Percentiles rank a stretch among this genome's conserved stretches.
phyloP scores from a whole-genome alignment of 2,888 invertebrate species.

The Eupithecia abbreviata region DNA sequence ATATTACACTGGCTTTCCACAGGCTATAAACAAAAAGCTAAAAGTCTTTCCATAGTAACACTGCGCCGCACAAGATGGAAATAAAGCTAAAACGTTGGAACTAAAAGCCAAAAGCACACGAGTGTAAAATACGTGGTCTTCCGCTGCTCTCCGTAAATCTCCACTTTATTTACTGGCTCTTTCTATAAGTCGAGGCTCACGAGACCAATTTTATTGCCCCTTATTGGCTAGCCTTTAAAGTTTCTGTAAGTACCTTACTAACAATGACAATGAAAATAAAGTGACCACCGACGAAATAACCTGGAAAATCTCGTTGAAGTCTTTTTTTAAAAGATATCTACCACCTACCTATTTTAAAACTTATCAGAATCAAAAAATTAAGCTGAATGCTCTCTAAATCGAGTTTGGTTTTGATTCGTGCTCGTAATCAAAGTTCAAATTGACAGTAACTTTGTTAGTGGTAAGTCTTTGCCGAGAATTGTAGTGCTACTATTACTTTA shows the following conservation, averaged over 20 bases:
- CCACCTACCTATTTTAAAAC: background rate
- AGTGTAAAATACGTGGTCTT: constrained; percentile 59
- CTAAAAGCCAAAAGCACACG: constrained; percentile 55
- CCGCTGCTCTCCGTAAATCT: constrained; percentile 59
- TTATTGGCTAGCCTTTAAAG: constrained; percentile 66
- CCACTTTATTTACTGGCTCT: constrained; percentile 58
- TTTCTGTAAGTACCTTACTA: constrained; percentile 35
- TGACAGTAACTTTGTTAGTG: constrained; percentile 65
- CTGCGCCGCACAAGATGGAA: constrained; percentile 42
- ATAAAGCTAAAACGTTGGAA: constrained; percentile 53
- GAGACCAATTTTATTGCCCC: constrained; percentile 67
- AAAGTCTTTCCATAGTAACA: constrained; percentile 22
- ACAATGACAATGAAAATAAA: constrained; percentile 47
- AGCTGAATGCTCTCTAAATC: constrained; percentile 36
- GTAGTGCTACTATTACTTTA: constrained; percentile 39
- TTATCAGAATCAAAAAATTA: background rate
- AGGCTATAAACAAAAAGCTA: constrained; percentile 29
- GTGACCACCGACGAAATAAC: constrained; percentile 48
- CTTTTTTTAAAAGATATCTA: background rate
- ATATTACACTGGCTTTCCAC: background rate
- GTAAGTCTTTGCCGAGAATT: constrained; percentile 57
- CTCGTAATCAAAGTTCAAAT: constrained; percentile 64
- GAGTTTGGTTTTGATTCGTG: constrained; percentile 59
- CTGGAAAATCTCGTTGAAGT: constrained; percentile 24
- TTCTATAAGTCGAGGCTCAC: constrained; percentile 56